Evolutionary conservation across 2,113 vertebrate genomes (phyloP), one percentile per base, ranked within the genome.

Genomic region (Cryptomyrus ogoouensis): DNA sequence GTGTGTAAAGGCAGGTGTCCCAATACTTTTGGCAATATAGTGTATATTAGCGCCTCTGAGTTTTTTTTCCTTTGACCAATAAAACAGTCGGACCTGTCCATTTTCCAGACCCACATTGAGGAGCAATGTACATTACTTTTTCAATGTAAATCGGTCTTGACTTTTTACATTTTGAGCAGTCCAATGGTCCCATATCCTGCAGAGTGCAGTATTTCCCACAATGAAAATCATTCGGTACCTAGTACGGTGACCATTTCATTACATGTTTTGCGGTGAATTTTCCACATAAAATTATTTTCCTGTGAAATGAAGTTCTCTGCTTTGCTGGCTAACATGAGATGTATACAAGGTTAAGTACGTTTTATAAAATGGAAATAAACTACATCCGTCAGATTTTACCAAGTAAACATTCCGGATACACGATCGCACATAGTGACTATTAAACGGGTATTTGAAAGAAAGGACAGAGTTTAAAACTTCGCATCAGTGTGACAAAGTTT

Each of bases 121-220:
- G 83, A 87, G 47, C 5, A 31, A 53, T 53, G 49, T 19, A n/a
- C n/a, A 35, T 87, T 87, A 15, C 84, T 17, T 86, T 86, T 27
- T 27, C 27, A 87, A 87, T 52, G 44, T 31, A n/a, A 27, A 87
- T 5, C 15, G 47, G 46, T 19, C n/a, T 52, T 19, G 10, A 53
- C 85, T 35, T 35, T 17, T 53, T 87, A 27, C 15, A 35, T 47
- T 84, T 19, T 84, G 42, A 46, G 44, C 19, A 12, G 21, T 12
- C 7, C 50, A 13, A 47, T 53, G n/a, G 47, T 27, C 15, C 85
- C 10, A 2, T 53, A 52, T 56, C 85, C 85, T 87, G 85, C 31
- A 87, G 85, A 87, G 85, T 35, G 85, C 85, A 53, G 85, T 87
- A 53, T 87, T 87, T 53, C 50, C 50, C 85, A 27, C 50, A 53